Evolutionary conservation across 1,140 invertebrate species (phyloP), one percentile per base, ranked within the genome.

Genomic region (Apolygus lucorum): DNA sequence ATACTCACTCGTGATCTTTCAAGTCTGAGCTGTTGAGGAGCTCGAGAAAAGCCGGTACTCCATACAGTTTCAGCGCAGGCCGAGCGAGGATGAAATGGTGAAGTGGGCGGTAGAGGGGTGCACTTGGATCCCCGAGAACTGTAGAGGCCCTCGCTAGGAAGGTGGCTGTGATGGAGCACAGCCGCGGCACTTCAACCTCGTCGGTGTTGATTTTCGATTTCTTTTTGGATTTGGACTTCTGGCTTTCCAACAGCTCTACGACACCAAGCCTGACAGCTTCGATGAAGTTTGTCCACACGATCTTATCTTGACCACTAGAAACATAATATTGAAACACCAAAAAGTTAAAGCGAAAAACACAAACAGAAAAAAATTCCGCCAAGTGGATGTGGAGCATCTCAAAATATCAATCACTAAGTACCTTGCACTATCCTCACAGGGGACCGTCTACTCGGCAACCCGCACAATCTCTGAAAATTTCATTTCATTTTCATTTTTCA

Each of bases 31-130:
- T 88, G 71, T 90, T 85, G 71, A 90, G 85, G 14, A 91, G 81
- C 67, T 85, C 86, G 28, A 89, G 82, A 70, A 91, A 86, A 78
- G 91, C 90, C 2, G 90, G 90, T n/a, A 91, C 85, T n/a, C 84
- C 82, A 1, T 81, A 81, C 1, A 90, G 78, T 76, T 90, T 84
- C 2, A 90, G 77, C 11, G 81, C 79, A 29, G 86, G 82, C 77
- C 89, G 90, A 0, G 88, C 85, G 74, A 87, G 83, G 8, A 92
- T 76, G 78, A 90, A 91, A 65, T 84, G 83, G 66, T 87, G 86
- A 0, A 91, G 77, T 1, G 85, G 82, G 66, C 80, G 79, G 74
- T 88, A 91, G 70, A 92, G 80, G 1, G 84, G 81, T 73, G 90
- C 81, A 8, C 82, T 79, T n/a, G 88, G 87, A 70, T 87, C 82